Evolutionary conservation across 2,113 vertebrate genomes (phyloP).

Genomic region (Mustela nigripes): DNA sequence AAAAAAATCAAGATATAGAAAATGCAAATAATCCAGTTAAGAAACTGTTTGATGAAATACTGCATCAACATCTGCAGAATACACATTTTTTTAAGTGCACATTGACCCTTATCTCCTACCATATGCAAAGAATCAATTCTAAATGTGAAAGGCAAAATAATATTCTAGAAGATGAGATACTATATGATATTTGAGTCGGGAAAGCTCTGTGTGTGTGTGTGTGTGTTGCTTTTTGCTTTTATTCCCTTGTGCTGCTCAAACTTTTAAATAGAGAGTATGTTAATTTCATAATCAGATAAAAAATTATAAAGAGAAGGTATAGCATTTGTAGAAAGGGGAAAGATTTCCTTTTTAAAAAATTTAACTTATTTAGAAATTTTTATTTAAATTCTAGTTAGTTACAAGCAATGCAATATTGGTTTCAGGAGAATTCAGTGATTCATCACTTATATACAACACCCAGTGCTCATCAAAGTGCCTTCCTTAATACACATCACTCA

Average conservation of each 20-base stretch:
- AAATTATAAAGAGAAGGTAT: not conserved
- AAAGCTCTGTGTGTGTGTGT: not conserved
- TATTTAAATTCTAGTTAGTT: not conserved
- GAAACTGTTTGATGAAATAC: not conserved
- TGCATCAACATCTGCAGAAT: not conserved
- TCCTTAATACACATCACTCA: not conserved
- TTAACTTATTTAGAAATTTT: not conserved
- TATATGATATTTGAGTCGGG: not conserved
- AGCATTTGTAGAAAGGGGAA: not conserved
- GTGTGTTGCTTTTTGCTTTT: not conserved
- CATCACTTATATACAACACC: not conserved
- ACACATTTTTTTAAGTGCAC: not conserved
- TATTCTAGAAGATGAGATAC: not conserved
- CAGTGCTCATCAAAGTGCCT: not conserved
- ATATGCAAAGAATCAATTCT: not conserved
- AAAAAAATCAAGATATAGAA: not conserved
- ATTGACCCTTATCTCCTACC: not conserved
- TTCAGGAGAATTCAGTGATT: not conserved
- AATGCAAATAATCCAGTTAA: not conserved
- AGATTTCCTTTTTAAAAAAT: not conserved
- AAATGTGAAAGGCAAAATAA: not conserved
- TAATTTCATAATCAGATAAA: not conserved
- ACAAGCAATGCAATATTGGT: not conserved
- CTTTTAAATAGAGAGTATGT: not conserved
- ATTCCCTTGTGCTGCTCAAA: not conserved